Evolutionary conservation across 2,113 vertebrate genomes (phyloP), one percentile per base, ranked within the genome.

Genomic region (Stegastes partitus): DNA sequence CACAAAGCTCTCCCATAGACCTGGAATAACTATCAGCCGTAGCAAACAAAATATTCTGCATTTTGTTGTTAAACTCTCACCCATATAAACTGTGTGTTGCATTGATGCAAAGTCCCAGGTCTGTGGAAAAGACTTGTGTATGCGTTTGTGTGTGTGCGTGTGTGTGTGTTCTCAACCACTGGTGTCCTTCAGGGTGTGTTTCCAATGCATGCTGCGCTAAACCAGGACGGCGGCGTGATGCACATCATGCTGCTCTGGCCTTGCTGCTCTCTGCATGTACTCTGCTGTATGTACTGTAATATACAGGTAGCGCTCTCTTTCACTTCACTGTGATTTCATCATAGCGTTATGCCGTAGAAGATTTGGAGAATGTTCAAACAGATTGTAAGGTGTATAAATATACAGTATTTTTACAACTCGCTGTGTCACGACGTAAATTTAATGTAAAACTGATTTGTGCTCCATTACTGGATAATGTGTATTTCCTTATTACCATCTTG

Each of bases 221-320:
- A 62, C 49, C 67, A 47, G 25, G 56, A 55, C 49, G 4, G 45
- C 47, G 31, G 56, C 16, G 14, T 54, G 66, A 5, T 53, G 0
- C 67, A 45, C 26, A n/a, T 63, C 44, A 54, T 22, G 49, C 65
- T 80, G 47, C 16, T 28, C 62, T 65, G 67, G 37, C 56, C 66
- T 75, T 47, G n/a, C 76, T 81, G 45, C 42, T 77, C 37, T 59
- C 51, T 86, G 83, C 88, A 82, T 89, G 82, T 42, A 11, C 68
- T 74, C 37, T 39, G 39, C 69, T 86, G 37, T 59, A 71, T 80
- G 57, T 67, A 58, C 54, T 82, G 70, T 83, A 19, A 65, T 62
- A 16, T 59, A 47, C 66, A 77, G 22, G 10, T 47, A 74, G 21
- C 10, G 15, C 50, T 68, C 55, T 31, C 23, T 19, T 34, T 62